A percentile compares a stretch with the other conserved stretches of the same genome.
These are phyloP conservation scores for Homarus gammarus DNA, from an alignment of 2,888 invertebrate species.

Conservation along the genomic window DNA sequence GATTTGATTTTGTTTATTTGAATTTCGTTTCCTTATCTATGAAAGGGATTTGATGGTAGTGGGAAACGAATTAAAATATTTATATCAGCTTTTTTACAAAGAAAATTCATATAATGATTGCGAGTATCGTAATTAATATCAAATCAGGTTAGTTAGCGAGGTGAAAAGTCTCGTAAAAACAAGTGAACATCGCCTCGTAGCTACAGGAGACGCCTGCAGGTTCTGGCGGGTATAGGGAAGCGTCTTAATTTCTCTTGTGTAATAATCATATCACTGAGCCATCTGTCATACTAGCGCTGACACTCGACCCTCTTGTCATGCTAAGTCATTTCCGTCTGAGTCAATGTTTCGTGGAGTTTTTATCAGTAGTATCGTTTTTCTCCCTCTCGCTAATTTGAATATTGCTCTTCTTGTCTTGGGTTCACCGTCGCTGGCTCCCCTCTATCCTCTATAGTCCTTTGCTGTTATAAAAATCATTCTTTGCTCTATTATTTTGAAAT, in stretches of 20 bases:
- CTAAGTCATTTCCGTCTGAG: slow-evolving; percentile 28
- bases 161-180: no score
- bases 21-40: slow-evolving; percentile 20
- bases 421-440: background rate
- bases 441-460: no score
- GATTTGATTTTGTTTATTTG: slow-evolving; percentile 36
- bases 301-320: slow-evolving; percentile 2
- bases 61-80: no score
- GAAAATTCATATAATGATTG: no score
- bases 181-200: background rate
- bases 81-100: no score
- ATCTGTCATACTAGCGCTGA: slow-evolving; percentile 18
- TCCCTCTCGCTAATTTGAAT: background rate
- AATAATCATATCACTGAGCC: background rate
- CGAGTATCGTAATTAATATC: no score
- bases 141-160: no score
- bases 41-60: slow-evolving; percentile 12
- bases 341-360: slow-evolving; percentile 33
- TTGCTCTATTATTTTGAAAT: no score
- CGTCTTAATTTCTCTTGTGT: background rate
- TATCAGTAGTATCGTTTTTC: slow-evolving; percentile 19
- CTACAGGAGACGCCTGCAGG: background rate
- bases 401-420: background rate
- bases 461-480: no score
- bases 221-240: background rate